phyloP scores from a whole-genome alignment of 2,797 vertebrate genomes.

The Phylloscopus collybita region DNA sequence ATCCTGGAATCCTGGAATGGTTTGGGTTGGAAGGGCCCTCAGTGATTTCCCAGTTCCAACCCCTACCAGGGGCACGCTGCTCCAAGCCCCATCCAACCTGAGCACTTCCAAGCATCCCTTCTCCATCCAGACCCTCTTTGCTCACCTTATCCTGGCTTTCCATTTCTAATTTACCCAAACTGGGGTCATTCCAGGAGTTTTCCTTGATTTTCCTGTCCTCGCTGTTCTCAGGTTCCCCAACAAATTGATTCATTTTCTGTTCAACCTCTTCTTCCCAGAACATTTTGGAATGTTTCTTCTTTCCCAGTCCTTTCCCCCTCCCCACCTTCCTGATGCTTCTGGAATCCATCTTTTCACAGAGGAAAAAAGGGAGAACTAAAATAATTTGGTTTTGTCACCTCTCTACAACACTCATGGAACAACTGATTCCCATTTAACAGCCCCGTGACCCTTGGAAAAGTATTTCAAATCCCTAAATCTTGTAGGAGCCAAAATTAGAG shows the following conservation, averaged over 20 bases:
- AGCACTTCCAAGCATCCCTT: not conserved
- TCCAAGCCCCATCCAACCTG: not conserved
- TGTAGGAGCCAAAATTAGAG: not conserved
- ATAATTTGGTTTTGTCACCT: not conserved
- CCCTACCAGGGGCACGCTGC: not conserved
- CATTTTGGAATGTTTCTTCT: not conserved
- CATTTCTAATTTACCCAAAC: not conserved
- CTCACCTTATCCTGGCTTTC: not conserved
- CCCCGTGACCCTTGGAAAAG: not conserved
- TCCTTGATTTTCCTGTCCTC: not conserved
- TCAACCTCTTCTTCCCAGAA: not conserved
- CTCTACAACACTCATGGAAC: fast-evolving
- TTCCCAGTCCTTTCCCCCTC: not conserved
- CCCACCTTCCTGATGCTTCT: not conserved
- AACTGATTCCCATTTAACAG: not conserved
- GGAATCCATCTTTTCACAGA: not conserved
- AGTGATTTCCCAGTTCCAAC: not conserved
- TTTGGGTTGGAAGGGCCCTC: not conserved
- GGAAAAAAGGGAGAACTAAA: not conserved
- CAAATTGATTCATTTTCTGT: not conserved
- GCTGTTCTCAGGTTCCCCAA: not conserved
- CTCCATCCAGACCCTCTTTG: not conserved
- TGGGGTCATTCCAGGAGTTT: not conserved
- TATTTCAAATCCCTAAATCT: not conserved
- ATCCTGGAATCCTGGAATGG: not conserved